These are phyloP conservation scores for Kuschelorhynchus macadamiae DNA, from an alignment of 2,888 invertebrate genomes.

Conservation along the genomic window DNA sequence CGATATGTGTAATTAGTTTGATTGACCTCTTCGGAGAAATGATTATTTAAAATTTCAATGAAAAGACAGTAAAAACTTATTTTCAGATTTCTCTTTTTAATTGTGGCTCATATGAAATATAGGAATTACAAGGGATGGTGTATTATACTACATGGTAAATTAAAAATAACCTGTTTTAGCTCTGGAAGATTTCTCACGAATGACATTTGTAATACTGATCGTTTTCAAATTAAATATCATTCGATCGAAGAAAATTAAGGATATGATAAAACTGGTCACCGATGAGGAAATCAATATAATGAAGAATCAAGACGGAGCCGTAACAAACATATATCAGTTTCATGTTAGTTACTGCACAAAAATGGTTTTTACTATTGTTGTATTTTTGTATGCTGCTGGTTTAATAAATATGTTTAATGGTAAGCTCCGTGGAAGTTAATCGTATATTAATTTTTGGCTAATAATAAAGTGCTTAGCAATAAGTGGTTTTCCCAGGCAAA, in stretches of 20 bases:
- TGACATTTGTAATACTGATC: slow-evolving; percentile 30
- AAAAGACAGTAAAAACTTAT: no score
- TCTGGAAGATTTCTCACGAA: slow-evolving; percentile 30
- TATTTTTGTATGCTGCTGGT: slow-evolving; percentile 32
- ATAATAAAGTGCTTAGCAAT: no score
- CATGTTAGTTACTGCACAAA: slow-evolving; percentile 32
- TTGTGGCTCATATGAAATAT: no score
- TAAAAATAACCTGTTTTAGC: slow-evolving; percentile 11
- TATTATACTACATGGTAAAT: no score
- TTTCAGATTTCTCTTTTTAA: no score
- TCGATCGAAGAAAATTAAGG: slow-evolving; percentile 21
- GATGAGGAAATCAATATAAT: slow-evolving; percentile 25
- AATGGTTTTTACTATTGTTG: slow-evolving; percentile 24
- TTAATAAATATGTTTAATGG: slow-evolving; percentile 23
- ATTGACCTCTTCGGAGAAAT: no score
- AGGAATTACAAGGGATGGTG: no score
- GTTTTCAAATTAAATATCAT: slow-evolving; percentile 26
- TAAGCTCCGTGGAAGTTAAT: no score
- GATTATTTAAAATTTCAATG: no score
- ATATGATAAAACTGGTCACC: slow-evolving; percentile 12
- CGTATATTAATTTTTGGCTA: no score
- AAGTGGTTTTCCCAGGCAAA: no score
- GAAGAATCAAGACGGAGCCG: not conserved
- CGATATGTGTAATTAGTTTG: no score
- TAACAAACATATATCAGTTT: slow-evolving; percentile 20